Evolutionary conservation across 2,888 invertebrate species (phyloP).

Genomic region (Ferdinandea cuprea): DNA sequence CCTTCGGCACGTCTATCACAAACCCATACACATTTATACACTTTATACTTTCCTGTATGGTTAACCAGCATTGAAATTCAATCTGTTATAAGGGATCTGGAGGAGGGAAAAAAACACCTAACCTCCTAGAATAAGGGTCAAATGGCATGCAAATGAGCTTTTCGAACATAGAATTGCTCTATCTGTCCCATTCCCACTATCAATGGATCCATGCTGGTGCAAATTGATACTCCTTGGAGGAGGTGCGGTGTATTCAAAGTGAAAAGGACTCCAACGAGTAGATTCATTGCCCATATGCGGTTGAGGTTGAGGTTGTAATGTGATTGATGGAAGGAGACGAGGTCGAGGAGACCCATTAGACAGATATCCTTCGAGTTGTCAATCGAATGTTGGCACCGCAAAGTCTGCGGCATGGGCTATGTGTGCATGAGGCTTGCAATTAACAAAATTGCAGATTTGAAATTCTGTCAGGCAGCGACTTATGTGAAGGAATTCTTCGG

Average conservation of each 20-base stretch:
- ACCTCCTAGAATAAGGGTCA: slow-evolving; percentile 66
- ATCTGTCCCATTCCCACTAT: slow-evolving; percentile 51
- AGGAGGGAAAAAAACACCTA: slow-evolving; percentile 17
- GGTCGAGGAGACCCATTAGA: slow-evolving; percentile 39
- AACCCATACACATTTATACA: slow-evolving; percentile 36
- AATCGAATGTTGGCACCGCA: slow-evolving; percentile 25
- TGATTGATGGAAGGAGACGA: slow-evolving; percentile 50
- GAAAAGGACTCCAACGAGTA: slow-evolving; percentile 30
- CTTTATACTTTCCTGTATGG: slow-evolving; percentile 52
- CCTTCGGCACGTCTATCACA: slow-evolving; percentile 53
- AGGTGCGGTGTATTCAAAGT: slow-evolving; percentile 17
- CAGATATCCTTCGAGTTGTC: slow-evolving; percentile 40
- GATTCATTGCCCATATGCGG: slow-evolving; percentile 55
- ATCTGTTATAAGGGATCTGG: slow-evolving; percentile 43
- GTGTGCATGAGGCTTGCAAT: slow-evolving; percentile 30
- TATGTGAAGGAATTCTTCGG: slow-evolving; percentile 12
- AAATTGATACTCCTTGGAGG: slow-evolving; percentile 61
- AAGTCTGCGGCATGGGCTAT: neutral
- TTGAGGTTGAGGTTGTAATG: slow-evolving; percentile 49
- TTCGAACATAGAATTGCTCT: slow-evolving; percentile 47
- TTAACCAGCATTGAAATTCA: slow-evolving; percentile 66
- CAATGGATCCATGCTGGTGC: slow-evolving; percentile 39
- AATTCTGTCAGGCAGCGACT: slow-evolving; percentile 21
- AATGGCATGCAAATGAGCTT: slow-evolving; percentile 72
- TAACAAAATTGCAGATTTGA: slow-evolving; percentile 60